Evolutionary conservation across 2,113 vertebrate genomes (phyloP), one percentile per base, ranked within the genome.

Genomic region (Brienomyrus brachyistius): DNA sequence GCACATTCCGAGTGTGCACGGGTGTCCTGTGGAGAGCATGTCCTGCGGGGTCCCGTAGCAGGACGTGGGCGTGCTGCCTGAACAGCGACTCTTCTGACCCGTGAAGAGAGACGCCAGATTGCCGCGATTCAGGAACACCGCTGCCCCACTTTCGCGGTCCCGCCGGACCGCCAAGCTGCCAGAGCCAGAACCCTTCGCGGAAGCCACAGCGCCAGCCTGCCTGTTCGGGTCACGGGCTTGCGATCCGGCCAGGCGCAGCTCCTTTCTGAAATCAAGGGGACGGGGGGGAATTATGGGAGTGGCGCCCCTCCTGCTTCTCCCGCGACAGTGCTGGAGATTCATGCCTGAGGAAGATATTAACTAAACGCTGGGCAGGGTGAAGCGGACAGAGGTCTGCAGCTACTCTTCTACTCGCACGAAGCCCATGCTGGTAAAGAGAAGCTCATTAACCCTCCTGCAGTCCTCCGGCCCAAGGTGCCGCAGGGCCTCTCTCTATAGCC

Each of bases 41-140:
- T 35, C 31, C 74, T 40, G 35, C 74, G 74, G 74, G 74, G 74
- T 35, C 74, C 35, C 31, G 74, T 19, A 80, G 31, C 74, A 80
- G 74, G 74, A 80, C 35, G 35, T 43, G 74, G 74, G 74, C 31
- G 35, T 19, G 74, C 74, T 80, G 74, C 31, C 74, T 43, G 74
- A 43, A 80, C 4, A 15, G 74, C 74, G 35, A 80, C 74, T 43
- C 74, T 43, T 6, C 31, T 43, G 74, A 80, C 74, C 74, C 35
- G 35, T 80, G 74, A 80, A 43, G 74, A 80, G 74, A 80, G 74
- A 35, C 74, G 35, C 74, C 74, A 80, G 74, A 80, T 80, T 80
- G 74, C 74, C 74, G 74, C 35, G 74, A 80, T 80, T 80, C 74
- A 43, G 35, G 35, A 80, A 43, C 74, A 80, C 74, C 31, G 35